Conservation (phyloP, 1,140 invertebrate genomes). For the Zaprionus kolodkinae region DNA sequence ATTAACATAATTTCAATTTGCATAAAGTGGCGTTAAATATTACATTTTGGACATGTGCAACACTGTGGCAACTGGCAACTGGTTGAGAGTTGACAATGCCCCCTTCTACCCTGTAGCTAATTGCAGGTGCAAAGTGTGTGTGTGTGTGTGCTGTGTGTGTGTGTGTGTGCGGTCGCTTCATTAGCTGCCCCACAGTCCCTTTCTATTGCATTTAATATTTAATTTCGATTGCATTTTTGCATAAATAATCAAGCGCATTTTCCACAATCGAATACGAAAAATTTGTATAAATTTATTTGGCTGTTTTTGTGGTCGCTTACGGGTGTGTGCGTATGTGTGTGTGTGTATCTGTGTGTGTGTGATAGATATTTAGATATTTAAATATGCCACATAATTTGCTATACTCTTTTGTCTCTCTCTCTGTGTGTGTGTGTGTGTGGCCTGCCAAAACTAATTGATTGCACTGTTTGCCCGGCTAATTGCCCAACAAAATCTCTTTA, state of each 20-base stretch:
- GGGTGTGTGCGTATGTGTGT: neutral
- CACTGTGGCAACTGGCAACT: conserved; percentile 38
- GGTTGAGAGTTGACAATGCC: conserved; percentile 35
- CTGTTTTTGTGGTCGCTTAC: conserved; percentile 57
- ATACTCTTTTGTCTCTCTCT: neutral
- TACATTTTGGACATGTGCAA: conserved; percentile 69
- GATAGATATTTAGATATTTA: neutral
- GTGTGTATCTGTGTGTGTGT: conserved; percentile 15
- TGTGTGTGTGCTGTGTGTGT: neutral
- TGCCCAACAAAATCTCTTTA: conserved; percentile 7
- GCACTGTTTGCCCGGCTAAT: conserved; percentile 41
- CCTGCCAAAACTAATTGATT: conserved; percentile 43
- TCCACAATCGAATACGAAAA: conserved; percentile 34
- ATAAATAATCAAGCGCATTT: conserved; percentile 54
- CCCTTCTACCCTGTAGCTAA: conserved; percentile 41
- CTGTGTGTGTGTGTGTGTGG: conserved; percentile 6
- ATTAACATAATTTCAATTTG: conserved; percentile 83
- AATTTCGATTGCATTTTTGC: conserved; percentile 73
- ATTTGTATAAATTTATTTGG: conserved; percentile 61
- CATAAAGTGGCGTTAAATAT: conserved; percentile 81
- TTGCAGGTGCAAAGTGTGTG: conserved; percentile 67
- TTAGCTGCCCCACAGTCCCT: conserved; percentile 28
- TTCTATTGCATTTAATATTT: conserved; percentile 47
- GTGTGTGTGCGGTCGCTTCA: conserved; percentile 58
- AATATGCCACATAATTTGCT: conserved; percentile 15